Base-by-base conservation (phyloP, 1,140 invertebrate species). In the Venustaconcha ellipsiformis region DNA sequence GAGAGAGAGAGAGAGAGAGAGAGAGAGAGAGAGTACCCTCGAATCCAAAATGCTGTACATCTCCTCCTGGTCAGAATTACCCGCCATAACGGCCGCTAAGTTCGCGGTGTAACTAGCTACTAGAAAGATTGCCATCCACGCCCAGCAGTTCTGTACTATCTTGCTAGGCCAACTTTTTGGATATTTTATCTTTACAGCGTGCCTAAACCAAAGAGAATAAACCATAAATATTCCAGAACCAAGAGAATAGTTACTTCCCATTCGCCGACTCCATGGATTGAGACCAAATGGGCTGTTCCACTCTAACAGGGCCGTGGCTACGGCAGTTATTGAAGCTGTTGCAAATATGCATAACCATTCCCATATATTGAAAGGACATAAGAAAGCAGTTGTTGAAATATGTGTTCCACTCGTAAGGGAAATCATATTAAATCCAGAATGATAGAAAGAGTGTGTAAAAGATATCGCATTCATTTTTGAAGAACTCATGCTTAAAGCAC, bases 91-190 rank as follows among this genome's bases (percentile, higher is more conserved):
- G 18, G 96, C 96, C 4, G 96, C 96, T 72, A 97, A 96, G 89
- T 98, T 97, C 83, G 96, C 96, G 64, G 96, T 98, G 87, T 97
- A 98, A 80, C 94, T 95, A 62, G 96, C 96, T 59, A 97, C 94
- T 84, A 97, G 97, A 86, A 97, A 97, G 74, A 97, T 96, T 74
- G 95, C 96, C 89, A 97, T 96, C 23, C 96, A 95, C 57, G 96
- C 96, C 96, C 96, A 97, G 64, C 97, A 95, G 89, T 97, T 98
- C 74, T 89, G 88, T 30, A 89, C 78, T 8, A 87, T 83, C 89
- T 97, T 97, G 88, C 97, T 96, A 81, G 96, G 96, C 96, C 96
- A 97, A 70, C 95, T 96, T 89, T 98, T 97, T 15, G 96, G 96
- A 18, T 96, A 96, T 91, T 85, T 85, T 57, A 83, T 74, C 26